These are phyloP conservation scores for Motacilla alba DNA, from an alignment of 2,113 vertebrate genomes.

Conservation along the genomic window DNA sequence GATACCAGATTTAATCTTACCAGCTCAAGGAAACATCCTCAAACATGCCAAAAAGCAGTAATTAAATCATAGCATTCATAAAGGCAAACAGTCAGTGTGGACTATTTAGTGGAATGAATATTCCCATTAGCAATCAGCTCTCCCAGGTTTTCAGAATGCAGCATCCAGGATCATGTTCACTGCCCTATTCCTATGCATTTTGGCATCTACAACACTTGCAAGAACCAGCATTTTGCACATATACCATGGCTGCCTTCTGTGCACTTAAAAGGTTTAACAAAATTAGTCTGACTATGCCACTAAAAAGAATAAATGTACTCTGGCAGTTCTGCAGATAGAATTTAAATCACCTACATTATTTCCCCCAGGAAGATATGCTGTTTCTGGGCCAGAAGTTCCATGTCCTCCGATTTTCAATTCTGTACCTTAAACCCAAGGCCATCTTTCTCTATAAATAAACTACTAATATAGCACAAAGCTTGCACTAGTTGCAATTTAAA, in stretches of 20 bases:
- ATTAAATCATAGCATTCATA: background rate
- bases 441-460: background rate
- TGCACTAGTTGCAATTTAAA: background rate
- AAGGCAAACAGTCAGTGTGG: background rate
- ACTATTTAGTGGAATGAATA: background rate
- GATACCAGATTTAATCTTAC: background rate
- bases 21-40: background rate
- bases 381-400: background rate
- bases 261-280: background rate
- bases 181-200: background rate
- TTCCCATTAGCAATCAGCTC: background rate
- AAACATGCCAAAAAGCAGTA: background rate
- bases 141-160: background rate
- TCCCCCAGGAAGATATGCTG: background rate
- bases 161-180: background rate
- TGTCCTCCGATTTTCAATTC: background rate
- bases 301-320: background rate
- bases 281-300: background rate
- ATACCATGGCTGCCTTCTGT: background rate
- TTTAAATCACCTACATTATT: background rate
- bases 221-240: background rate
- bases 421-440: background rate
- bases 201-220: background rate
- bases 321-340: background rate
- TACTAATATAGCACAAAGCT: background rate